Evolutionary conservation across 1,140 invertebrate genomes (phyloP), one percentile per base, ranked within the genome.

Genomic region (Lycorma delicatula): DNA sequence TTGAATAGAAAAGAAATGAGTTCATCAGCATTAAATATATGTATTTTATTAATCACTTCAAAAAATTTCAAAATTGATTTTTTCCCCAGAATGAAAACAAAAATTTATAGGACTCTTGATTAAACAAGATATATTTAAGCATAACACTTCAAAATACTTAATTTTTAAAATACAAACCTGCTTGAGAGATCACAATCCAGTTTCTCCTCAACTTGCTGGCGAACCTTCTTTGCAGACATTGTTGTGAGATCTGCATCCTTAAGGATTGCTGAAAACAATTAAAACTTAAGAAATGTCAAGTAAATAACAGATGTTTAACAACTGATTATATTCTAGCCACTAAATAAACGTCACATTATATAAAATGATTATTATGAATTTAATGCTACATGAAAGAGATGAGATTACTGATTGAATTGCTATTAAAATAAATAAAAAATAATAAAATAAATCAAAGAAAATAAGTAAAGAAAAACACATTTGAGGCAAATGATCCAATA

Each of bases 181-280:
- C 79, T 77, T 23, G 80, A 74, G 12, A 96, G 75, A 64, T 93
- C 88, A 56, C 82, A 76, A 36, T 84, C 84, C 11, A 93, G 75
- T 68, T 88, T 86, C 59, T 86, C 81, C 72, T 96, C 90, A 56
- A 95, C 75, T 67, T 89, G 83, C 72, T 87, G 83, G 26, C 91
- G 82, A n/a, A 96, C 89, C 73, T 92, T 91, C 67, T 94, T 96
- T 1, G 89, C 85, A 11, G 91, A 91, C 64, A 88, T 86, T 29
- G 82, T 82, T 6, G 83, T 81, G 9, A 94, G 76, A 69, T 94
- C 87, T 4, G 91, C 90, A 75, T 85, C 84, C 74, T 93, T 90
- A 2, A 96, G 77, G 64, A 94, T 91, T 53, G 82, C 90, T 93
- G 70, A 25, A 79, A 77, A 65, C 59, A 65, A 66, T 66, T 62